Evolutionary conservation across 1,140 invertebrate species (phyloP), one percentile per base, ranked within the genome.

Genomic region (Pseudachorutes palmiensis): DNA sequence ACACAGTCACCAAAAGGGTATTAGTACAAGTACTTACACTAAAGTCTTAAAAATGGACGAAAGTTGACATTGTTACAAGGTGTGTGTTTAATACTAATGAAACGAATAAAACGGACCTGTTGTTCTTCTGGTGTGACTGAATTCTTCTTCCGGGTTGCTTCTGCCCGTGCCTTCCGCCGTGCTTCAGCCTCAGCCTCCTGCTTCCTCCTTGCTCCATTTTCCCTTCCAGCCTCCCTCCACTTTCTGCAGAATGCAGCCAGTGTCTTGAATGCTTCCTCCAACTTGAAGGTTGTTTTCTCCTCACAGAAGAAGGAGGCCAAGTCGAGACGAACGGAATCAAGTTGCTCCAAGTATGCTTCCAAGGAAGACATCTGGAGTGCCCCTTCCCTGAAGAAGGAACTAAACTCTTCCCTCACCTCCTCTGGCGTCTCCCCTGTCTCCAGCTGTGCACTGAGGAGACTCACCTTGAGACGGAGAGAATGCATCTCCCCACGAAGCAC

Each of bases 231-330:
- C 72, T 89, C 84, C 69, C 86, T 86, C 78, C 92, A 93, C 76
- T 90, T 90, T 65, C 82, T 83, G 75, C 90, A 93, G 81, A 98
- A 97, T 16, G 83, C 86, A 71, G 91, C 83, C 64, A 94, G 87
- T 66, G 93, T 87, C 78, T 88, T 89, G 76, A 97, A 97, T 76
- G 94, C 97, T 77, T 98, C 94, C 77, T 98, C 94, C 19, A 98
- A 80, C 79, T 95, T 95, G 76, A 98, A 98, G 0, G 89, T 85
- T 32, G 84, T 85, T 0, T 84, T 80, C 76, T 98, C 94, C 78
- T 98, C 95, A 78, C 94, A 97, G 79, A 98, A 96, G 79, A 97
- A 98, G 59, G 94, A 90, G 0, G 93, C 86, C 1, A 98, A 79
- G 64, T 91, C 84, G 69, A 83, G 83, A 55, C 90, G 83, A 41